Evolutionary conservation across 2,797 vertebrate species (phyloP).

Genomic region (Ceyx erithaca): DNA sequence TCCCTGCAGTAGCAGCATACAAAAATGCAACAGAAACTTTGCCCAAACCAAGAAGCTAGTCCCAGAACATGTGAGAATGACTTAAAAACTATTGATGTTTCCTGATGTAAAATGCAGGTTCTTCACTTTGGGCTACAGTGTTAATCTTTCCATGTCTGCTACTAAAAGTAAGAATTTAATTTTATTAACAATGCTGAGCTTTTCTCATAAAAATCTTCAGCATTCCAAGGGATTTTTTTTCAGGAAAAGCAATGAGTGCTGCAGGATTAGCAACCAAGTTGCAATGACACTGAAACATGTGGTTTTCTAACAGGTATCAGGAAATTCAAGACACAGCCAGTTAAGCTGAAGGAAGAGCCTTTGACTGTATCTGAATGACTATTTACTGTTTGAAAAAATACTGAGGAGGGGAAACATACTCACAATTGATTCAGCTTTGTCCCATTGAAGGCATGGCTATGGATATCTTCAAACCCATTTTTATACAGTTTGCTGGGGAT

Average conservation of each 20-base stretch:
- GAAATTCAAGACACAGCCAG: background rate
- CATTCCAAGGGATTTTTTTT: background rate
- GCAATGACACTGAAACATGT: background rate
- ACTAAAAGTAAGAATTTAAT: background rate
- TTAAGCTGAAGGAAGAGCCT: background rate
- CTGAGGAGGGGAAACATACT: constrained; percentile 63
- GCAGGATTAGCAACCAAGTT: background rate
- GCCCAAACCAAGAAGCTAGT: background rate
- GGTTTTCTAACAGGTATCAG: background rate
- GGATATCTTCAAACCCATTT: constrained; percentile 91
- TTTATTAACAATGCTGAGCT: background rate
- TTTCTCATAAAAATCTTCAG: background rate
- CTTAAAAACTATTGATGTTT: background rate
- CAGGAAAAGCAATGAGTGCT: background rate
- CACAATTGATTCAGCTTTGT: constrained; percentile 90
- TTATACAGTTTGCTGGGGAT: constrained; percentile 86
- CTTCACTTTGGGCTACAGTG: background rate
- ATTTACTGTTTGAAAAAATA: background rate
- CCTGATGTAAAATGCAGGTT: background rate
- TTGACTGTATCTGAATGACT: background rate
- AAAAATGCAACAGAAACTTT: background rate
- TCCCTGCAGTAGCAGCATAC: background rate
- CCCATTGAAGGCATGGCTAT: constrained; percentile 90
- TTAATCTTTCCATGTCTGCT: background rate
- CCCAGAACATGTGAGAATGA: rapidly evolving